Evolutionary conservation across 2,113 vertebrate genomes (phyloP), one percentile per base, ranked within the genome.

Genomic region (Sigmodon hispidus): DNA sequence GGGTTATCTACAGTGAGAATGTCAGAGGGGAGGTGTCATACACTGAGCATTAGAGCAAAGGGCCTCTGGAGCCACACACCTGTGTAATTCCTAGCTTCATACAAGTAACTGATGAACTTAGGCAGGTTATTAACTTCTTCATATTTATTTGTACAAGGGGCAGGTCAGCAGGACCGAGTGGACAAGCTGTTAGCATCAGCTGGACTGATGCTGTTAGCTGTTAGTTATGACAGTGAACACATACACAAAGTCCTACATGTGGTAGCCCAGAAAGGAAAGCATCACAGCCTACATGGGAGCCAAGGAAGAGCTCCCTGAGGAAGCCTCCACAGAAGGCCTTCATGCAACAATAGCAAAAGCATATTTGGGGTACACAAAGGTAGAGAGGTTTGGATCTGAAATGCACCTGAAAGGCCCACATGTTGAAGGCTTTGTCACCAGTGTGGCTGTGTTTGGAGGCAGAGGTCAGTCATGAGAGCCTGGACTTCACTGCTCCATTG

Each of bases 21-120:
- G 9, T 13, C 10, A 6, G 40, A 69, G 50, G 43, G 1, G 0
- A 34, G 15, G 5, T 12, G 7, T 24, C 87, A 72, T 13, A 1
- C 3, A 15, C 52, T 17, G n/a, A 90, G 57, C 89, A 85, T 34
- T 36, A 70, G 48, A 83, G 40, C 34, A 29, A 45, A 52, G 1
- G n/a, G 34, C 34, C 72, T 63, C 55, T 69, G 67, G n/a, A 96
- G 34, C 67, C n/a, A 52, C 86, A 69, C 72, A 11, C 43, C 26
- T 34, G 9, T n/a, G 70, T 34, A 55, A 76, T 17, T 79, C 75
- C 48, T 79, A 50, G n/a, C 26, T 40, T 67, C 52, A 76, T n/a
- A 72, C 19, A 84, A 76, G 22, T 15, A 77, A 75, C 65, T 70
- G 34, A 57, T 52, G 59, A 55, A 81, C 34, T 50, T 19, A 85